phyloP scores from a whole-genome alignment of 1,140 invertebrate genomes.

The Colletes gigas region DNA sequence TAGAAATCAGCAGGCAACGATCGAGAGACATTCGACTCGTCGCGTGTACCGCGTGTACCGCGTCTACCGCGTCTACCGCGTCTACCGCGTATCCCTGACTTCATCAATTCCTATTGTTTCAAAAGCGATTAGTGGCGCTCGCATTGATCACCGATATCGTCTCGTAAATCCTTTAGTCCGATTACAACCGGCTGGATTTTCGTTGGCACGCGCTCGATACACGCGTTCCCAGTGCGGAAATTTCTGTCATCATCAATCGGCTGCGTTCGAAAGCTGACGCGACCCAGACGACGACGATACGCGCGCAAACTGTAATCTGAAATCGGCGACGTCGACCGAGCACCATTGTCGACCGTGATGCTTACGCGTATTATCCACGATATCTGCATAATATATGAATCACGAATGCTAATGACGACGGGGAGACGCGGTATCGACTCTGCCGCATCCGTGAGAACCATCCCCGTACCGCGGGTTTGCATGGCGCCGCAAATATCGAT shows the following conservation, averaged over 20 bases:
- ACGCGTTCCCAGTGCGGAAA: neutral
- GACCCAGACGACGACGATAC: slow-evolving; percentile 1
- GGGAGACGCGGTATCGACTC: neutral
- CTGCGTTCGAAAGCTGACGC: neutral
- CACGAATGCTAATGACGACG: slow-evolving; percentile 38
- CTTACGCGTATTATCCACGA: slow-evolving; percentile 32
- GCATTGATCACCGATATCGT: slow-evolving; percentile 20
- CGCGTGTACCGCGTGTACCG: too few species aligned
- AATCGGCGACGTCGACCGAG: slow-evolving; percentile 4
- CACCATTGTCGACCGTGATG: slow-evolving; percentile 38
- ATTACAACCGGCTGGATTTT: slow-evolving; percentile 27
- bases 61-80: too few species aligned
- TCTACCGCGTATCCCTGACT: neutral
- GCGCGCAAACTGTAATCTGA: slow-evolving; percentile 15
- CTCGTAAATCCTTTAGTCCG: slow-evolving; percentile 20
- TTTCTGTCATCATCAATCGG: slow-evolving; percentile 33
- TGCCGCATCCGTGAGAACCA: slow-evolving; percentile 30
- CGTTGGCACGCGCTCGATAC: neutral
- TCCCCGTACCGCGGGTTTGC: slow-evolving; percentile 37
- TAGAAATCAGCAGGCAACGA: neutral
- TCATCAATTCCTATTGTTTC: neutral
- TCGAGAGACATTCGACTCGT: neutral
- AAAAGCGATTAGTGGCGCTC: neutral
- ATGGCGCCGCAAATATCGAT: slow-evolving; percentile 3
- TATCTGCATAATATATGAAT: slow-evolving; percentile 51